Evolutionary conservation across 2,113 vertebrate species (phyloP), one percentile per base, ranked within the genome.

Genomic region (Tympanuchus pallidicinctus): DNA sequence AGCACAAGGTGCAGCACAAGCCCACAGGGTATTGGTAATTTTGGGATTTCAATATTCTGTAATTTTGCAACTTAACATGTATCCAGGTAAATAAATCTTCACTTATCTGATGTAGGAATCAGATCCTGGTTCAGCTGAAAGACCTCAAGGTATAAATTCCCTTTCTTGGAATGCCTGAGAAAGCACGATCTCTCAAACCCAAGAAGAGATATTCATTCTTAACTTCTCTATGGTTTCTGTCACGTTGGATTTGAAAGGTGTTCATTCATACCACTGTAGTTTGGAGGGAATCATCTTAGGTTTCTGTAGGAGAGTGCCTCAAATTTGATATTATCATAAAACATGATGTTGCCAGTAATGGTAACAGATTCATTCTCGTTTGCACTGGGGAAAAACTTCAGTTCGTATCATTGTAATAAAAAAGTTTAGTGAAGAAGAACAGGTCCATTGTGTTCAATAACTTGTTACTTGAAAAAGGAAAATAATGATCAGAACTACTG

Each of bases 191-290:
- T 86, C 64, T 90, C 54, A 76, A 73, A 92, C 79, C 79, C 75
- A 45, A 85, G 82, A 45, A 85, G 82, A 90, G 82, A 83, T 95
- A 93, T 81, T 83, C 21, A 65, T 79, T 93, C 88, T 71, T 94
- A 97, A 79, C 13, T 57, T 89, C 20, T 76, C 38, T 61, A 2
- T 59, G 54, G 84, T 30, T 92, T 86, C 56, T 60, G 22, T 83
- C 43, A 13, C 0, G 1, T 56, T 2, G 2, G 20, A 40, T 92
- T 59, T 91, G 85, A 85, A 91, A 65, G 42, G 14, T 27, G 20
- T 67, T 96, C 28, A 67, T 42, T 30, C 42, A 11, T 32, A 50
- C 47, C n/a, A 28, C 24, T 84, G 18, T 56, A 10, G 73, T 82
- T 87, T 48, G 24, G 45, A 73, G 45, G 42, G 40, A 45, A 63